Base-by-base conservation (phyloP, 2,113 vertebrate genomes). In the Ammodytes dubius region DNA sequence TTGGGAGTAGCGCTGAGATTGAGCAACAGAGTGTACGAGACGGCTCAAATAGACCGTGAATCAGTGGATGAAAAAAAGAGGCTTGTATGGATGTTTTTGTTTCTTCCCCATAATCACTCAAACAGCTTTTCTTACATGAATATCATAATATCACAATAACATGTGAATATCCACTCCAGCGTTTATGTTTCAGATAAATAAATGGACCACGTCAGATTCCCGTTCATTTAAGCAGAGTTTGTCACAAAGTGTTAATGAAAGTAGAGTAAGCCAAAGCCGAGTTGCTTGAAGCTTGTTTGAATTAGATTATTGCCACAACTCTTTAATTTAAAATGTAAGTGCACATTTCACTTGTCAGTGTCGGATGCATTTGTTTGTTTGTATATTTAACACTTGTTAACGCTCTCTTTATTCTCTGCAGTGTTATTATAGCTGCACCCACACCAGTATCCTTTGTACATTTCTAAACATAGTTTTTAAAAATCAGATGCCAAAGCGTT, bases 1-100 rank as follows among this genome's bases (percentile, higher is more conserved):
- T 99, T 95, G 97, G 97, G 92, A 96, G 97, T 94, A 97, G 97
- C 91, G 97, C 97, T 94, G 97, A 98, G 94, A 97, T 98, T 91
- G 93, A 97, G 0, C 96, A 98, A 83, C 90, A 95, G 82, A 96
- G 90, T 95, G 96, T 95, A 95, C 97, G 96, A 99, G 95, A 64
- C 52, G 43, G 63, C 77, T 70, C 58, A 72, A 84, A 86, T 73
- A 86, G 87, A 90, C 91, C 81, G 83, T 80, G 53, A 67, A 65
- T 70, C 14, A 52, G 57, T 73, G 61, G 74, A 83, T 71, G 54
- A 60, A 17, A 35, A 54, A 39, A 79, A 77, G 60, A 88, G 76
- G 80, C 77, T 82, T 78, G 70, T 87, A 69, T 65, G 83, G 79
- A 89, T 74, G 70, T 79, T 61, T 75, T 53, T 27, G 27, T 27